Evolutionary conservation across 2,888 invertebrate species (phyloP).

Genomic region (Germaria angustata): DNA sequence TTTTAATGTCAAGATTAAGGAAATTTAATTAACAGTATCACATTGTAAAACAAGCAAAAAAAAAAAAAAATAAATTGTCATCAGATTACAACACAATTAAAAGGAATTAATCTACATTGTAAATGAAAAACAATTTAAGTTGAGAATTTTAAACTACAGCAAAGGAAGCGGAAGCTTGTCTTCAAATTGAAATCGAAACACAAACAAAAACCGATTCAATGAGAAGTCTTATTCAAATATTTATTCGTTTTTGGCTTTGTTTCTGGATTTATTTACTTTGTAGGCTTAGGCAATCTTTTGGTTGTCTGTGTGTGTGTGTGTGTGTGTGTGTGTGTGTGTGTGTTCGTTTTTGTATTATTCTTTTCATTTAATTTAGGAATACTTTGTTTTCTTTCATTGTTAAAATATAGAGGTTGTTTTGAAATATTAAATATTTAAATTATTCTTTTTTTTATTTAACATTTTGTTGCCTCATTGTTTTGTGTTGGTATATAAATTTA

Average conservation of each 20-base stretch:
- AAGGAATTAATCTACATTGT: slow-evolving; percentile 37
- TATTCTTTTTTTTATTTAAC: slow-evolving; percentile 6
- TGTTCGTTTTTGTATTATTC: not conserved
- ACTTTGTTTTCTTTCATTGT: slow-evolving; percentile 10
- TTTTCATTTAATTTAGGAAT: slow-evolving; percentile 21
- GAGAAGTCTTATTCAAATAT: not conserved
- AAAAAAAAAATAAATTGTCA: slow-evolving; percentile 39
- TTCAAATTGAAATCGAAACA: not conserved
- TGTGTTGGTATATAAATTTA: slow-evolving; percentile 16
- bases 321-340: no score
- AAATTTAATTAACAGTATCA: slow-evolving; percentile 62
- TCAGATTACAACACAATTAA: slow-evolving; percentile 50
- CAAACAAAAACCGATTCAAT: not conserved
- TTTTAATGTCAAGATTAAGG: slow-evolving; percentile 58
- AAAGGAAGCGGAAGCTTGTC: not conserved
- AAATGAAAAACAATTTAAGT: not conserved
- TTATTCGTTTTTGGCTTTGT: not conserved
- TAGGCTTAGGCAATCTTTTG: not conserved
- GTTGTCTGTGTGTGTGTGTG: no score
- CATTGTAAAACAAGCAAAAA: slow-evolving; percentile 33
- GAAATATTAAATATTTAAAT: slow-evolving; percentile 40
- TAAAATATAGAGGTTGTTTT: slow-evolving; percentile 25
- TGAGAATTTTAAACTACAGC: not conserved
- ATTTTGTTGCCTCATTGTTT: slow-evolving; percentile 13
- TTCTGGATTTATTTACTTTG: slow-evolving; percentile 10